Base-by-base conservation (phyloP, 2,113 vertebrate species). In the Canis aureus region DNA sequence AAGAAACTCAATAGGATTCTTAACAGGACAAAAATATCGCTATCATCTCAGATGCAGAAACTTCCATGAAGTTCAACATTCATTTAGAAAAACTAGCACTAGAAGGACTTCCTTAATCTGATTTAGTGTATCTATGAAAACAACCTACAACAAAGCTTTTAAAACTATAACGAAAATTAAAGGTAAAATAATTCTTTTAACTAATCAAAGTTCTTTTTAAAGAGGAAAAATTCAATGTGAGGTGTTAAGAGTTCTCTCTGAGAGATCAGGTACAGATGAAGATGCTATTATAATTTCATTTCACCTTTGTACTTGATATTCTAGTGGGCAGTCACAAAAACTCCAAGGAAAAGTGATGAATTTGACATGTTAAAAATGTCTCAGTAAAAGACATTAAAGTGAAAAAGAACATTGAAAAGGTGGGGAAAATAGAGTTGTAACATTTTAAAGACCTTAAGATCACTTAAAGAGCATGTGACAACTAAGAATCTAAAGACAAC, bases 111-210 rank as follows among this genome's bases (percentile, higher is more conserved):
- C 38, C 76, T 17, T 49, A 81, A 81, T 51, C 27, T 19, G 20
- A 79, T 83, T 57, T 83, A 76, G 67, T 13, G 10, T 16, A 53
- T 29, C 16, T 79, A 16, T 89, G 78, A 35, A 43, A 90, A 82
- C 62, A 62, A 74, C 74, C 17, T n/a, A 76, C 20, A n/a, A 35
- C 23, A 95, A 57, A 83, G 22, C 59, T 43, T 83, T 25, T 32
- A 64, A 74, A 74, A 74, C 19, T 64, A 55, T 53, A 35, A 55
- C 38, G 11, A 55, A 60, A 89, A 32, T 71, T 51, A 85, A 86
- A 86, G 22, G 23, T 38, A 71, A 89, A 94, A 53, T 29, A 94
- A 74, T 81, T 94, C 8, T 82, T 82, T 94, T 32, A 73, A 73
- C 53, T 62, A 53, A 73, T 81, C 81, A 69, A 74, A 53, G 5